Evolutionary conservation across 2,888 invertebrate genomes (phyloP).

Genomic region (Argynnis bischoffii): DNA sequence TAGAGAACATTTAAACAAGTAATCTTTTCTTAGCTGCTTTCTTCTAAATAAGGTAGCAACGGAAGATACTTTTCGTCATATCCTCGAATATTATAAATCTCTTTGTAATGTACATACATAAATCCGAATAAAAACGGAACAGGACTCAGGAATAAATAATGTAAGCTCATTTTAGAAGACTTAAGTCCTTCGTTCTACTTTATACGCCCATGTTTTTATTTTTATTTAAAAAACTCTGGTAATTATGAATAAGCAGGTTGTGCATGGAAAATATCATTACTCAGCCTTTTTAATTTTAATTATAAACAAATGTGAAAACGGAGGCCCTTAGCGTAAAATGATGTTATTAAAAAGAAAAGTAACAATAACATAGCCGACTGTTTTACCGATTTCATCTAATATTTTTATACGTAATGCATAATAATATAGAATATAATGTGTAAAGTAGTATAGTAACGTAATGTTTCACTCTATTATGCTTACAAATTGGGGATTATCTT

Average conservation of each 20-base stretch:
- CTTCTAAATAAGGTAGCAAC: slow-evolving; percentile 2
- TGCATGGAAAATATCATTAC: slow-evolving; percentile 49
- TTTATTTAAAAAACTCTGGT: slow-evolving; percentile 66
- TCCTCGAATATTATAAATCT: slow-evolving; percentile 58
- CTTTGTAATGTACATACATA: slow-evolving; percentile 75
- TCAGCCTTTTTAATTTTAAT: slow-evolving; percentile 42
- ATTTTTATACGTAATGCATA: too few species aligned
- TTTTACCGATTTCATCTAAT: too few species aligned
- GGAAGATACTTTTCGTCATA: slow-evolving; percentile 52
- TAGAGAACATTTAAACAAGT: background rate
- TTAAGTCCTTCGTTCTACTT: slow-evolving; percentile 69
- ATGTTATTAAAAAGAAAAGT: too few species aligned
- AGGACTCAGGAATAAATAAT: slow-evolving; percentile 73
- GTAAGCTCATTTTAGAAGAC: slow-evolving; percentile 73
- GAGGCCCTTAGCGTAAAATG: too few species aligned
- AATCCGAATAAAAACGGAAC: slow-evolving; percentile 78
- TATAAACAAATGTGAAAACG: background rate
- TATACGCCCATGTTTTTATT: slow-evolving; percentile 68
- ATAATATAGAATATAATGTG: too few species aligned
- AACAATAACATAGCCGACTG: too few species aligned
- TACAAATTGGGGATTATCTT: too few species aligned
- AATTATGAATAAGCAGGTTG: slow-evolving; percentile 73
- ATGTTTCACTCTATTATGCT: too few species aligned
- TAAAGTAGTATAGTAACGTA: too few species aligned
- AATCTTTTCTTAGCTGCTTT: background rate